These are phyloP conservation scores for Dysmachus trigonus DNA, from an alignment of 2,888 invertebrate species.

Conservation along the genomic window DNA sequence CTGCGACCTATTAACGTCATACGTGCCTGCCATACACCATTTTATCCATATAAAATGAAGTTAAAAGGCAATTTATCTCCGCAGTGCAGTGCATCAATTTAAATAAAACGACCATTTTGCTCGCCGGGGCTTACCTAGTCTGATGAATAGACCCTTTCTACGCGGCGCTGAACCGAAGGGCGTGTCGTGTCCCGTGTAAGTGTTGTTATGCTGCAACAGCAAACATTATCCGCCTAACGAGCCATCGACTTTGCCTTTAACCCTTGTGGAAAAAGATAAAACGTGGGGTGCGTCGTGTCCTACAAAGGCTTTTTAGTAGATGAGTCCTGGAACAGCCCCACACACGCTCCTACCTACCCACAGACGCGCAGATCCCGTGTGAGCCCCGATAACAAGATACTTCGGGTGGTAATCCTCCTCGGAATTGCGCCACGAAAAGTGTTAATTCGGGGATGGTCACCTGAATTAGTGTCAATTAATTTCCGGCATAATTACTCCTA, in stretches of 20 bases:
- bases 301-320: constrained; percentile 27
- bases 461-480: constrained; percentile 31
- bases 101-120: not conserved
- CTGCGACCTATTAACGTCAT: not conserved
- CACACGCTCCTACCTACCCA: too few species aligned
- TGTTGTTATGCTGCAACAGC: not conserved
- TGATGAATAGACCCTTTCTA: not conserved
- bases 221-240: not conserved
- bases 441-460: constrained; percentile 34
- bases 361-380: constrained; percentile 2
- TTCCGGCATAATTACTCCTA: constrained; percentile 21
- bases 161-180: not conserved
- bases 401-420: not conserved
- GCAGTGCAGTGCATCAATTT: not conserved
- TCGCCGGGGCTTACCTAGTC: not conserved
- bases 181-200: not conserved
- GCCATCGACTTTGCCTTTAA: constrained; percentile 15
- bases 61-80: not conserved
- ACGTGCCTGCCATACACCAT: not conserved
- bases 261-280: constrained; percentile 21
- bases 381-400: constrained; percentile 11
- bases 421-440: constrained; percentile 20
- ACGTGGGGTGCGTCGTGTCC: constrained; percentile 5
- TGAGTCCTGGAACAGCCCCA: not conserved
- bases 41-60: not conserved